Conservation (phyloP, 2,113 vertebrate genomes). For the Tachuris rubrigastra region DNA sequence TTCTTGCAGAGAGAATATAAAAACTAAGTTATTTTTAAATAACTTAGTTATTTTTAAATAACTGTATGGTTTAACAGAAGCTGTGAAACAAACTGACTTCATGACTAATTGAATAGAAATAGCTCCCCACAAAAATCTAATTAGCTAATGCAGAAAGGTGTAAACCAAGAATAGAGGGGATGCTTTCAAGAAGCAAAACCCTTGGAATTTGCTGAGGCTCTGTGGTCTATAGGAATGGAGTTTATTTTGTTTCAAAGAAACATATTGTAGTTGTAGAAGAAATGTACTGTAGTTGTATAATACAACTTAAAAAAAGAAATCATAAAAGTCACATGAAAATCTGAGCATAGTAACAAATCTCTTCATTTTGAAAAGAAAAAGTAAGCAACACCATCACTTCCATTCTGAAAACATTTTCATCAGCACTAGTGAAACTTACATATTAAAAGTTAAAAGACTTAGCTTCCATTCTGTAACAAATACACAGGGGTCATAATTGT, state of each 20-base stretch:
- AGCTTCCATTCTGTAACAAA: background rate
- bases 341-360: background rate
- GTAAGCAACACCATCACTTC: background rate
- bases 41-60: conserved; percentile 7
- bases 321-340: background rate
- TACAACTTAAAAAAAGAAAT: background rate
- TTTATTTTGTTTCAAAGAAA: background rate
- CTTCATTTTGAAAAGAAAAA: background rate
- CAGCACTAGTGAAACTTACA: background rate
- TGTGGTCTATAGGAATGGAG: background rate
- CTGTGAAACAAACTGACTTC: background rate
- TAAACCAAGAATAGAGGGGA: conserved; percentile 1
- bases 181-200: background rate
- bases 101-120: background rate
- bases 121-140: background rate
- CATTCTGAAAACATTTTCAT: background rate
- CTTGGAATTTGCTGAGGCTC: background rate
- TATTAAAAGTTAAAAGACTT: background rate
- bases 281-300: too few relatives aligned
- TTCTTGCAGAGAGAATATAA: background rate
- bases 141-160: background rate
- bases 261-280: too few relatives aligned
- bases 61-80: background rate
- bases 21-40: background rate
- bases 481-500: background rate